A percentile compares a stretch with the other conserved stretches of the same genome.
Conservation (phyloP, 2,888 invertebrate genomes). For the Meteorus cinctellus region DNA sequence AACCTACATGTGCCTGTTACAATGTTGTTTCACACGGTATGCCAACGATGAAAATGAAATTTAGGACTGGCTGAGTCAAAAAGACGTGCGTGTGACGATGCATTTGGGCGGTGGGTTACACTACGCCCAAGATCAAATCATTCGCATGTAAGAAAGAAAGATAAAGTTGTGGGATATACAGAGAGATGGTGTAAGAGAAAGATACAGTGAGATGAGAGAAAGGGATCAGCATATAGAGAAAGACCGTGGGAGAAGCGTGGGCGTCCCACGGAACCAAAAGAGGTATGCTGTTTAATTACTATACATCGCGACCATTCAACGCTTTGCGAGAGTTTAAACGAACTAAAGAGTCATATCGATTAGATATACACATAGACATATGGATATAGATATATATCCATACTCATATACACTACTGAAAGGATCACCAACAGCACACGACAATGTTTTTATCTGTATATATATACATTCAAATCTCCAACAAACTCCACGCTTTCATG, state of each 20-base stretch:
- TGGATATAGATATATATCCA: not conserved
- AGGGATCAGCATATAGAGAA: conserved; percentile 18
- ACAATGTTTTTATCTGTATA: not conserved
- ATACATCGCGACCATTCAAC: conserved; percentile 30
- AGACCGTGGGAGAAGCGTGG: conserved; percentile 55
- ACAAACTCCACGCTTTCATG: conserved; percentile 14
- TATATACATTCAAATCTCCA: not conserved
- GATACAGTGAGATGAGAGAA: conserved; percentile 18
- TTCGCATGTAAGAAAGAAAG: not conserved
- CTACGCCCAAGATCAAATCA: conserved; percentile 29
- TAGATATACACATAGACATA: conserved; percentile 1
- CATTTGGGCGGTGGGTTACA: not conserved
- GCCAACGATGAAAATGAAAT: not conserved
- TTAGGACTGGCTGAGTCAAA: not conserved
- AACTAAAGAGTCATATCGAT: conserved; percentile 32
- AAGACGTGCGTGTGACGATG: conserved; percentile 3
- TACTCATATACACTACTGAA: not conserved
- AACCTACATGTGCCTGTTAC: not conserved
- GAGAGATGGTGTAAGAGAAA: not conserved
- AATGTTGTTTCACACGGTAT: not conserved
- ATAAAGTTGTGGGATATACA: conserved; percentile 8
- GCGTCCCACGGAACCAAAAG: conserved; percentile 42
- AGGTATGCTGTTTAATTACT: conserved; percentile 53
- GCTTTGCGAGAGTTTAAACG: conserved; percentile 11
- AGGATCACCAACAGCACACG: not conserved